Evolutionary conservation across 2,888 invertebrate species (phyloP), one percentile per base, ranked within the genome.

Genomic region (Octodonta nipae): DNA sequence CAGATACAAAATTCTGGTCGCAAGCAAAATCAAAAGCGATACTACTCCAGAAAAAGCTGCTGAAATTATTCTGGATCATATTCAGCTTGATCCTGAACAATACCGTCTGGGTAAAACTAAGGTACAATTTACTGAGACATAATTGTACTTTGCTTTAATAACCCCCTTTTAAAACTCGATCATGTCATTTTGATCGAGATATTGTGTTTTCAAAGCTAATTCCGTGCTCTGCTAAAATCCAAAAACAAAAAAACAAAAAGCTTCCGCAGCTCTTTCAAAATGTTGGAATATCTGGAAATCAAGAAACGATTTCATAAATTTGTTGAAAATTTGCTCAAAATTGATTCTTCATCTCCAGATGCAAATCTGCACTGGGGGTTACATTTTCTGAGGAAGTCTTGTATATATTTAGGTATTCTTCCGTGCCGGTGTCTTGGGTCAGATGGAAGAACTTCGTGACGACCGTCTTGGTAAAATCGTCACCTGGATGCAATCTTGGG

Each of bases 391-490:
- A n/a, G n/a, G n/a, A n/a, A n/a, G n/a, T n/a, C n/a, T n/a, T n/a
- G n/a, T n/a, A n/a, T 75, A 26, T 35, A 30, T 28, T n/a, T 71
- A 93, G 92, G 91, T 95, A 63, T 99, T 99, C 89, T 99, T 99
- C 92, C 91, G 96, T 61, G 96, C 98, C 56, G 98, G 99, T 76
- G 93, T 96, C 66, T 72, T 99, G 75, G 99, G 98, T 87, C 89
- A 89, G 71, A 88, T 99, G 82, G 99, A 99, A 69, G 98, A 99
- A 70, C 76, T 96, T 70, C 91, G 99, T 79, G 99, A 99, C 69
- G 96, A 96, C 66, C 89, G 95, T 70, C 74, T 99, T 54, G 76
- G 84, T 70, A 92, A 91, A 73, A 93, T 98, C 64, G 84, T 98
- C 61, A 85, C 92, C 58, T 92, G 95, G 89, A 79, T 92, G 77